Conservation (phyloP, 2,888 invertebrate species). For the Dasysyrphus tricinctus region DNA sequence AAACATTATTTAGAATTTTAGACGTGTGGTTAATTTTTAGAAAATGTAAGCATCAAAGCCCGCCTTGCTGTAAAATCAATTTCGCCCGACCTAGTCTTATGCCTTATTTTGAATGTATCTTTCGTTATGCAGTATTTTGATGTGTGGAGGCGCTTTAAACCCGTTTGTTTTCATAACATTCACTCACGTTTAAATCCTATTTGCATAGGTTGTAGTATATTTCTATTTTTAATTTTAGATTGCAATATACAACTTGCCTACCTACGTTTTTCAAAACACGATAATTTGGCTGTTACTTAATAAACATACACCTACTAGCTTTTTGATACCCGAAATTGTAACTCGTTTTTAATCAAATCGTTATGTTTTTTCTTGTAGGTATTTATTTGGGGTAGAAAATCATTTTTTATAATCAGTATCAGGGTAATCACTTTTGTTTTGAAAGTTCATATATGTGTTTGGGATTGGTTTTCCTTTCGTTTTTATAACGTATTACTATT, state of each 20-base stretch:
- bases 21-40: no score
- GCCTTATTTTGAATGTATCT: background rate
- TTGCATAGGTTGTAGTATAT: conserved; percentile 5
- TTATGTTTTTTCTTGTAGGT: background rate
- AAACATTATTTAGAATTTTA: no score
- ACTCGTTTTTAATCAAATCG: conserved; percentile 33
- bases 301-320: conserved; percentile 22
- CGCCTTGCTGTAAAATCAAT: background rate
- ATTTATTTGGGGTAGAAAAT: background rate
- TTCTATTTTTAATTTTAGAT: conserved; percentile 29
- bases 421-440: conserved; percentile 6
- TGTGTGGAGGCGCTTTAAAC: conserved; percentile 56
- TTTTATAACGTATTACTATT: background rate
- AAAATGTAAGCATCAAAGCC: background rate
- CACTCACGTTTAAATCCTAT: conserved; percentile 36
- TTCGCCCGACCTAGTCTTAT: background rate
- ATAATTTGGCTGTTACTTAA: conserved; percentile 16
- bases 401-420: background rate
- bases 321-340: conserved; percentile 23
- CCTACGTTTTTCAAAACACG: conserved; percentile 22
- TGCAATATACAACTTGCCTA: background rate
- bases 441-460: background rate
- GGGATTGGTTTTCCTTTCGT: conserved; percentile 9
- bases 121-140: background rate
- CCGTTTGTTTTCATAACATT: conserved; percentile 46